Percentiles rank a stretch among this genome's conserved stretches.
These are phyloP conservation scores for Mesocentrotus franciscanus DNA, from an alignment of 53 echinoderm and acorn worm genomes.

Conservation along the genomic window DNA sequence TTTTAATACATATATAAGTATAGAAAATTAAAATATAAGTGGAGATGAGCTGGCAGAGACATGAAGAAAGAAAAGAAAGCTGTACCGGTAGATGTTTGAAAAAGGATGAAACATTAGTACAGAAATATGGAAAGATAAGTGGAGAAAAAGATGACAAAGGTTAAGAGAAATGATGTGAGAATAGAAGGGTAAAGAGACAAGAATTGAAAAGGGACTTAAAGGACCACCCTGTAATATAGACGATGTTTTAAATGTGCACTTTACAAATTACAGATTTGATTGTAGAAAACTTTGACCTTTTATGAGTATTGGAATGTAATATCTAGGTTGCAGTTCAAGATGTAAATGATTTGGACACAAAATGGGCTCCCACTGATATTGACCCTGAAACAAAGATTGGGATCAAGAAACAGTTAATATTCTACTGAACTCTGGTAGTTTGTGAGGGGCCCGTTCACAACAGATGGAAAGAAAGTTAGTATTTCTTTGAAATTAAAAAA, in stretches of 20 bases:
- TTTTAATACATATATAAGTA: too few relatives aligned
- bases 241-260: not conserved
- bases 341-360: conserved; percentile 1
- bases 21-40: too few relatives aligned
- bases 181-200: not conserved
- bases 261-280: not conserved
- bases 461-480: too few relatives aligned
- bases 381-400: not conserved
- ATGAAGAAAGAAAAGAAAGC: too few relatives aligned
- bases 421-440: not conserved
- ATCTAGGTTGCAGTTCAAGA: not conserved
- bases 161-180: too few relatives aligned
- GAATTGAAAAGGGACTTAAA: not conserved
- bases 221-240: not conserved
- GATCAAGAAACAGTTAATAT: not conserved
- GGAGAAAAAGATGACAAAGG: too few relatives aligned
- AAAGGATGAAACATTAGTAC: not conserved
- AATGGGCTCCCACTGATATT: conserved; percentile 5
- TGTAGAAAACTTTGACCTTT: not conserved
- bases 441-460: not conserved
- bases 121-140: too few relatives aligned
- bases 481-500: too few relatives aligned
- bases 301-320: not conserved
- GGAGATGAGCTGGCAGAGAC: too few relatives aligned
- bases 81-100: not conserved